A percentile compares a stretch with the other conserved stretches of the same genome.
phyloP scores from a whole-genome alignment of 2,113 vertebrate species.

The Elephas maximus region DNA sequence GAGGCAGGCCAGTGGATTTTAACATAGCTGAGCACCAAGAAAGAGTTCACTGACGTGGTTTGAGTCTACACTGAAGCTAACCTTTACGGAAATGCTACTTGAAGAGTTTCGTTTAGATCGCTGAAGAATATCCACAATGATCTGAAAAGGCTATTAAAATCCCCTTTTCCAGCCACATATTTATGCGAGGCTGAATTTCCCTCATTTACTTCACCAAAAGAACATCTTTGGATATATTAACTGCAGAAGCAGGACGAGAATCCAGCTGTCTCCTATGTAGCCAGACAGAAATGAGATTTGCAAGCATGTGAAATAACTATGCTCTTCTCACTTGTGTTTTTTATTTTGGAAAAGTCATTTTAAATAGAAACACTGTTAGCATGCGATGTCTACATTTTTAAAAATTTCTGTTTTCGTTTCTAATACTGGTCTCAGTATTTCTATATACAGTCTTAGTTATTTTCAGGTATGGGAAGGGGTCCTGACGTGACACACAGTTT shows the following conservation, averaged over 20 bases:
- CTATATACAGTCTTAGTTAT: too few relatives aligned
- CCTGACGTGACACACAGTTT: too few relatives aligned
- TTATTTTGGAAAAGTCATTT: neutral
- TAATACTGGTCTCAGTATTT: neutral
- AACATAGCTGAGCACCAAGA: neutral
- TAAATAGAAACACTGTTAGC: neutral
- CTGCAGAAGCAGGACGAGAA: neutral
- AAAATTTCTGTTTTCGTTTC: neutral
- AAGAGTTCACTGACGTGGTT: neutral
- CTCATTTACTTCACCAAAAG: neutral
- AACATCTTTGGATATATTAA: neutral
- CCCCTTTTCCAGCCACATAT: neutral
- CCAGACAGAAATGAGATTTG: neutral
- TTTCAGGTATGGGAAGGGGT: too few relatives aligned
- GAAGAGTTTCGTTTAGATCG: neutral
- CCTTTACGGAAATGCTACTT: neutral
- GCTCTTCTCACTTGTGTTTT: neutral
- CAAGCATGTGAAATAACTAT: neutral
- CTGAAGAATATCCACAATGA: neutral
- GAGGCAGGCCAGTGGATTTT: neutral
- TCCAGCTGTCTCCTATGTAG: neutral
- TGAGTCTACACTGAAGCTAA: neutral
- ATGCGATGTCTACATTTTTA: neutral
- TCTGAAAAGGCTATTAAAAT: neutral
- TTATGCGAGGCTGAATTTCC: neutral